These are phyloP conservation scores for Lota lota DNA, from an alignment of 2,113 vertebrate genomes.

Conservation along the genomic window DNA sequence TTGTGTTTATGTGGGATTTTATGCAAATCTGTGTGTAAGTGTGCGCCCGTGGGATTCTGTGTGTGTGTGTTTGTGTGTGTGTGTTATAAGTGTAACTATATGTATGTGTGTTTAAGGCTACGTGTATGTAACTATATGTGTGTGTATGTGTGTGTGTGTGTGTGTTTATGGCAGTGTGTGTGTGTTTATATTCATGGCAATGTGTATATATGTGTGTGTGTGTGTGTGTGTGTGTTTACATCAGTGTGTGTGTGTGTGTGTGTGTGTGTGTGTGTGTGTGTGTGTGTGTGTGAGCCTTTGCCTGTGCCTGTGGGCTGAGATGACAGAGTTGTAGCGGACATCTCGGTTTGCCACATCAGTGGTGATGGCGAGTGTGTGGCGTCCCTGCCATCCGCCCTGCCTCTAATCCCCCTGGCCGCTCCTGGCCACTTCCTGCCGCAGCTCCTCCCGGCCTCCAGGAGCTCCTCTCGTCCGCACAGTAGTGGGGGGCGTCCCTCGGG, in stretches of 20 bases:
- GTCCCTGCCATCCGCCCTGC: constrained; percentile 9
- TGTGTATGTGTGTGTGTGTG: background rate
- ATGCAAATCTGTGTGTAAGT: background rate
- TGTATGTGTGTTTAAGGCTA: background rate
- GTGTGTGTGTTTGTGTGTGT: constrained; percentile 4
- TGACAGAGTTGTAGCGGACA: constrained; percentile 20
- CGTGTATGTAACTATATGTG: background rate
- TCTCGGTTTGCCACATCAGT: constrained; percentile 33
- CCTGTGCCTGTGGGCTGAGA: constrained; percentile 16
- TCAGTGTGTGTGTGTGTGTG: background rate
- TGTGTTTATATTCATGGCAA: too few relatives aligned
- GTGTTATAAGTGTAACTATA: background rate
- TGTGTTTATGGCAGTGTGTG: background rate
- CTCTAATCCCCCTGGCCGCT: constrained; percentile 28
- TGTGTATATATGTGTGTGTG: background rate
- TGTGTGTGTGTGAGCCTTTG: constrained; percentile 13
- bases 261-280: background rate
- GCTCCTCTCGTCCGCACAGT: too few relatives aligned
- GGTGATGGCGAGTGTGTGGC: constrained; percentile 20
- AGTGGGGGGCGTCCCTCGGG: too few relatives aligned
- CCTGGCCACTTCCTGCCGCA: background rate
- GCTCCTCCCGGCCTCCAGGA: background rate
- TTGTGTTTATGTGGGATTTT: background rate
- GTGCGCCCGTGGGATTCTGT: background rate
- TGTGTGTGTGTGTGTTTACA: background rate